Base-by-base conservation (phyloP, 2,797 vertebrate species). In the Emydoidea blandingii region DNA sequence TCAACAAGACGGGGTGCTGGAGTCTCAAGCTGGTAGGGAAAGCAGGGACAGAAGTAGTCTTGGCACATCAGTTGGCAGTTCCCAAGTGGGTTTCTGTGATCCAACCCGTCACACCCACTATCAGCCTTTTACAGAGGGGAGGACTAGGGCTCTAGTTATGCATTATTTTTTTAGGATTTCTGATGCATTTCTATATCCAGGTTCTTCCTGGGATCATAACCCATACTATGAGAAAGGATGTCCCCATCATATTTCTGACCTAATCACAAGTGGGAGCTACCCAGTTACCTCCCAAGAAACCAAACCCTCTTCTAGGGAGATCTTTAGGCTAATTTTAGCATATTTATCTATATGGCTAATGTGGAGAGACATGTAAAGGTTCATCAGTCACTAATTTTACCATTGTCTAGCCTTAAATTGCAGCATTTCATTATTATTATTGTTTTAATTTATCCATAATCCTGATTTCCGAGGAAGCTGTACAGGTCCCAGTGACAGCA, bases 201-300 rank as follows among this genome's bases (percentile, higher is more conserved):
- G 37, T 41, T 72, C 34, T 54, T 82, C 21, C 59, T 76, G 81
- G 1, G 41, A 87, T 87, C 76, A 12, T 94, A 81, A 91, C 86
- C 87, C 85, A 52, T 27, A 6, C 44, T 91, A 81, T 93, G 81
- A 96, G 79, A 88, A 94, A 95, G 93, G 87, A 95, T 95, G 91
- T 92, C 91, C 83, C 95, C 83, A 91, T 90, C 83, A 87, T 96
- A 91, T 96, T 95, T 96, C 85, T 91, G 92, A 92, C 79, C 19
- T 19, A 91, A 47, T 91, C 87, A 85, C 82, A 96, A 96, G 82
- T 93, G 81, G 74, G 94, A 93, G 50, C 31, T 53, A 89, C 78
- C 87, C 76, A 89, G 34, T 89, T 91, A 52, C 3, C 5, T 93
- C 91, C 89, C 86, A 81, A 89, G 83, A 94, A 96, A 76, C 14